Conservation (phyloP, 2,113 vertebrate species). For the Antigone vipio region DNA sequence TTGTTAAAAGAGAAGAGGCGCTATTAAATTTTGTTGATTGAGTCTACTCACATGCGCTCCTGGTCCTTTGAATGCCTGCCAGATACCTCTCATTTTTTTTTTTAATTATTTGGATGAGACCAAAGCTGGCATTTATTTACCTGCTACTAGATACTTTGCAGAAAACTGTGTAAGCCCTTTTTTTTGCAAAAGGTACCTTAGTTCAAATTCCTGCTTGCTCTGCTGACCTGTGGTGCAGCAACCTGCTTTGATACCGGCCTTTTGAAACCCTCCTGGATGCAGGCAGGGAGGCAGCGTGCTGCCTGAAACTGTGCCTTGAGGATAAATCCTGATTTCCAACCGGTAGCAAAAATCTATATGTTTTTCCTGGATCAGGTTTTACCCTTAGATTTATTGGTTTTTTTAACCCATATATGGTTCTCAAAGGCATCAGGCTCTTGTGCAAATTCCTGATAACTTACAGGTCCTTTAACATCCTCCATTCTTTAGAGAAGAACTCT, state of each 20-base stretch:
- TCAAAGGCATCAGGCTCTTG: neutral
- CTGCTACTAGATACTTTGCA: neutral
- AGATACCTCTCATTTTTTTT: neutral
- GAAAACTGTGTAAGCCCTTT: neutral
- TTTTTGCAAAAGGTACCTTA: neutral
- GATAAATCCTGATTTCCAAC: neutral
- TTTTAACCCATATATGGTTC: neutral
- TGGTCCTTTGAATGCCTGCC: neutral
- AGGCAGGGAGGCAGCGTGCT: neutral
- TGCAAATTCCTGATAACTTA: neutral
- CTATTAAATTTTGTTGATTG: neutral
- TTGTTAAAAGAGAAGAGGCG: neutral
- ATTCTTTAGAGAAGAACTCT: neutral
- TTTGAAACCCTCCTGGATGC: neutral
- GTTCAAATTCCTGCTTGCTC: neutral
- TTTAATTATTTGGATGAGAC: neutral
- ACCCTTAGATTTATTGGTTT: neutral
- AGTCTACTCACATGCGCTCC: neutral
- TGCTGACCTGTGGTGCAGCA: neutral
- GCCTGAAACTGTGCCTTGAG: neutral
- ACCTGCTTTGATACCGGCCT: neutral
- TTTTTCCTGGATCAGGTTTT: neutral
- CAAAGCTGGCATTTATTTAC: neutral
- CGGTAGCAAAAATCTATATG: neutral
- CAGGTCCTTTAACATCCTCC: neutral